Evolutionary conservation across 53 echinoderm and acorn worm genomes (phyloP).

Genomic region (Antedon mediterranea): DNA sequence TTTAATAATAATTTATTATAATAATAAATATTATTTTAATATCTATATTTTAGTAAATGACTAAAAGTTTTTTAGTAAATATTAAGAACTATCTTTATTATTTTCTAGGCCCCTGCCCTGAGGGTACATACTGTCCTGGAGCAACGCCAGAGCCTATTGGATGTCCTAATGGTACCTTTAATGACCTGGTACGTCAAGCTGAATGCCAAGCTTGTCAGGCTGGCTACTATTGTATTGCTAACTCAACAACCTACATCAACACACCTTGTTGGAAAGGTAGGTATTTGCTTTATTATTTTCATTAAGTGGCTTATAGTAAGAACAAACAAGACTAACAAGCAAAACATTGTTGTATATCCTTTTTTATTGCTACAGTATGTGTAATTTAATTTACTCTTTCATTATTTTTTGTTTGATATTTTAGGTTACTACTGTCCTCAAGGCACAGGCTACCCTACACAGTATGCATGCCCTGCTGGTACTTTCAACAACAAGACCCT

Average conservation of each 20-base stretch:
- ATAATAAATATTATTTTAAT: too few relatives aligned
- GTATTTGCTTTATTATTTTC: too few relatives aligned
- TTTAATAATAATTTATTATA: too few relatives aligned
- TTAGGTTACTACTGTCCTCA: slow-evolving; percentile 82
- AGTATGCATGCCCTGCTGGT: slow-evolving; percentile 81
- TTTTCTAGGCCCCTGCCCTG: slow-evolving; percentile 61
- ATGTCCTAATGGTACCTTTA: slow-evolving; percentile 78
- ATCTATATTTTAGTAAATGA: too few relatives aligned
- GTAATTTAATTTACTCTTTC: not conserved
- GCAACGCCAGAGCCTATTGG: slow-evolving; percentile 58
- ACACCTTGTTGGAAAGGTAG: slow-evolving; percentile 81
- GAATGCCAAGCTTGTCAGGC: slow-evolving; percentile 44
- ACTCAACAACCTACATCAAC: slow-evolving; percentile 63
- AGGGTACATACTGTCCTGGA: slow-evolving; percentile 86
- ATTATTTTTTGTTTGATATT: not conserved
- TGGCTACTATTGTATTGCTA: slow-evolving; percentile 78
- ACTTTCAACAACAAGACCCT: slow-evolving; percentile 77
- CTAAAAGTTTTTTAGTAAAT: too few relatives aligned
- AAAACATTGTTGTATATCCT: too few relatives aligned
- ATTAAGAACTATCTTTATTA: not conserved
- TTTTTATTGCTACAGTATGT: not conserved
- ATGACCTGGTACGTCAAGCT: slow-evolving; percentile 54
- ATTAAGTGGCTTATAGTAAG: too few relatives aligned
- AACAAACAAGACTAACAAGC: too few relatives aligned
- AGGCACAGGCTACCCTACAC: slow-evolving; percentile 48